Evolutionary conservation across 2,888 invertebrate species (phyloP).

Genomic region (Pardosa pseudoannulata): DNA sequence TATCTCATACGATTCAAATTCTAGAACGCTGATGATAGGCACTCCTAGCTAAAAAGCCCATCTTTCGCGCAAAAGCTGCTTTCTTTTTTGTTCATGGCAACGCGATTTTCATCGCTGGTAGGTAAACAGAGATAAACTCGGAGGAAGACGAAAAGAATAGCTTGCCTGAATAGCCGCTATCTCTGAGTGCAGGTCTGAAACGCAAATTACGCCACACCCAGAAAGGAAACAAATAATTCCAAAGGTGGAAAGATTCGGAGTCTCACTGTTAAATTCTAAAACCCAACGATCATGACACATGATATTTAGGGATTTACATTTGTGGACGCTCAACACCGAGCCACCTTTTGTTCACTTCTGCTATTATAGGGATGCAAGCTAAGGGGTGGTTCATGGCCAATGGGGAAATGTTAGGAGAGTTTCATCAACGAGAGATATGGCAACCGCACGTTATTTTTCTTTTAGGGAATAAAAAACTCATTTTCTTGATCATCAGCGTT

Average conservation of each 20-base stretch:
- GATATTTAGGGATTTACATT: slow-evolving; percentile 66
- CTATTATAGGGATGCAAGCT: not conserved
- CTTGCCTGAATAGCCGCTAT: slow-evolving; percentile 53
- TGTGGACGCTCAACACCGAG: slow-evolving; percentile 29
- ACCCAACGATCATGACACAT: slow-evolving; percentile 64
- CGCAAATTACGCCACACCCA: slow-evolving; percentile 66
- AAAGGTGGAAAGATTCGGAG: slow-evolving; percentile 62
- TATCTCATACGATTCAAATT: slow-evolving; percentile 34
- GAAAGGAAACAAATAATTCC: slow-evolving; percentile 65
- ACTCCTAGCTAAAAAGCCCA: slow-evolving; percentile 39
- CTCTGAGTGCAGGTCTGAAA: slow-evolving; percentile 37
- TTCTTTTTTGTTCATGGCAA: slow-evolving; percentile 39
- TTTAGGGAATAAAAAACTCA: no score
- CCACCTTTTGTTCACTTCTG: slow-evolving; percentile 45
- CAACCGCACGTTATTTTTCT: slow-evolving; percentile 41
- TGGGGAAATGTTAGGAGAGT: slow-evolving; percentile 31
- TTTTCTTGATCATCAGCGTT: no score
- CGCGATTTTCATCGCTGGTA: slow-evolving; percentile 50
- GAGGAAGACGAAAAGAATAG: slow-evolving; percentile 45
- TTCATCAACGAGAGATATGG: slow-evolving; percentile 56
- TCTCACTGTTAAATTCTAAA: slow-evolving; percentile 59
- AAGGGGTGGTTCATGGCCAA: slow-evolving; percentile 23
- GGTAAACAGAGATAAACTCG: slow-evolving; percentile 62
- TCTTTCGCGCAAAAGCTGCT: slow-evolving; percentile 19
- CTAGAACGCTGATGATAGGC: slow-evolving; percentile 36